Evolutionary conservation across 2,797 vertebrate species (phyloP).

Genomic region (Eleutherodactylus coqui): DNA sequence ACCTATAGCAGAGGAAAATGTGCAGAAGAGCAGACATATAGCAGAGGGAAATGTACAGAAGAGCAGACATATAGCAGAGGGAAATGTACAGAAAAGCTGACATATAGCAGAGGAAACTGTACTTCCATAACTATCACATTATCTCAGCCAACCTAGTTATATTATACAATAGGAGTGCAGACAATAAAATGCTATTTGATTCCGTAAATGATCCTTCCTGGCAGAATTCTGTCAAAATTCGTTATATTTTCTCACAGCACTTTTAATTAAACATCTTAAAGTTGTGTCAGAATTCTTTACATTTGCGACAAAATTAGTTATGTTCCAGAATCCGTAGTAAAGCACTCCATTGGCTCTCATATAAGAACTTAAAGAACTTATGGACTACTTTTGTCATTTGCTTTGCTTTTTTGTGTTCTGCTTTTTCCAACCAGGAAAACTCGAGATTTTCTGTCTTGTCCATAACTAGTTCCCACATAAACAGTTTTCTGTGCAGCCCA

Average conservation of each 20-base stretch:
- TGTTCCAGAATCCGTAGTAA: background rate
- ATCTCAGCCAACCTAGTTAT: background rate
- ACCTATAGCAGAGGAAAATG: too few relatives aligned
- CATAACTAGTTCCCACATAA: conserved; percentile 25
- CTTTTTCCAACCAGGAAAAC: background rate
- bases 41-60: background rate
- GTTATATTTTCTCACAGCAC: too few relatives aligned
- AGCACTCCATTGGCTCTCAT: background rate
- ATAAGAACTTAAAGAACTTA: background rate
- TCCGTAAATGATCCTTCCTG: background rate
- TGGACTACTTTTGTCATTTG: background rate
- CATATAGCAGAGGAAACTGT: background rate
- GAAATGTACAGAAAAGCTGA: background rate
- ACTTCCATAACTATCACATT: background rate
- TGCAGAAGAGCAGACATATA: background rate
- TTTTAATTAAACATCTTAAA: too few relatives aligned
- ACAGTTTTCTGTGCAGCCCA: conserved; percentile 41
- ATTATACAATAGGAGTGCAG: background rate
- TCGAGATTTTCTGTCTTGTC: background rate
- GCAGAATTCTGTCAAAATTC: background rate
- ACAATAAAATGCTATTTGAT: background rate
- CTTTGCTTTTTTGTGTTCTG: background rate
- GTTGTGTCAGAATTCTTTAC: background rate
- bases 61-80: too few relatives aligned
- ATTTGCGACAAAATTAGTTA: background rate